phyloP scores from a whole-genome alignment of 2,888 invertebrate species.

The Amiota communis region DNA sequence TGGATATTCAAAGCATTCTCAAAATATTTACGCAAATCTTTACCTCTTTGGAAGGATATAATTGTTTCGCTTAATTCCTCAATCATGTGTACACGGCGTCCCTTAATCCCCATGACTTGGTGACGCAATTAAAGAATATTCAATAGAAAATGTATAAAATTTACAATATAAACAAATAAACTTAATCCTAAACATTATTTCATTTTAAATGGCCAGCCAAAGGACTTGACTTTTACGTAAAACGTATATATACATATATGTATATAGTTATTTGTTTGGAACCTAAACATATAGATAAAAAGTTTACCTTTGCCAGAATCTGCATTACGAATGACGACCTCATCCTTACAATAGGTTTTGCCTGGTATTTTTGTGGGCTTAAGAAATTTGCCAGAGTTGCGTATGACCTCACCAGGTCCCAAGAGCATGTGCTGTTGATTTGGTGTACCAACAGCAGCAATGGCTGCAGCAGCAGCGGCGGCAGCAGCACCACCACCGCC shows the following conservation, averaged over 20 bases:
- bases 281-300: no score
- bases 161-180: conserved; percentile 14
- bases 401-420: conserved; percentile 88
- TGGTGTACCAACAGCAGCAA: conserved; percentile 69
- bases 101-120: conserved; percentile 98
- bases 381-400: conserved; percentile 89
- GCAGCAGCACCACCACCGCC: conserved; percentile 59
- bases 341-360: conserved; percentile 95
- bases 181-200: neutral
- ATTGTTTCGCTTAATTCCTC: conserved; percentile 98
- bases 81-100: conserved; percentile 97
- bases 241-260: neutral
- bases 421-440: conserved; percentile 75
- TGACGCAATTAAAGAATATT: conserved; percentile 26
- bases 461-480: conserved; percentile 62
- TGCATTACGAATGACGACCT: conserved; percentile 94
- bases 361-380: conserved; percentile 93
- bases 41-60: conserved; percentile 99
- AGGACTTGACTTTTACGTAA: neutral
- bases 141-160: conserved; percentile 13
- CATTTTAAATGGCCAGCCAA: neutral
- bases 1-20: conserved; percentile 26
- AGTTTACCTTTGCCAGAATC: conserved; percentile 94
- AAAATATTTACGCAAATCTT: conserved; percentile 53
- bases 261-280: conserved; percentile 33